Evolutionary conservation across 2,113 vertebrate species (phyloP), one percentile per base, ranked within the genome.

Genomic region (Lophochroa leadbeateri): DNA sequence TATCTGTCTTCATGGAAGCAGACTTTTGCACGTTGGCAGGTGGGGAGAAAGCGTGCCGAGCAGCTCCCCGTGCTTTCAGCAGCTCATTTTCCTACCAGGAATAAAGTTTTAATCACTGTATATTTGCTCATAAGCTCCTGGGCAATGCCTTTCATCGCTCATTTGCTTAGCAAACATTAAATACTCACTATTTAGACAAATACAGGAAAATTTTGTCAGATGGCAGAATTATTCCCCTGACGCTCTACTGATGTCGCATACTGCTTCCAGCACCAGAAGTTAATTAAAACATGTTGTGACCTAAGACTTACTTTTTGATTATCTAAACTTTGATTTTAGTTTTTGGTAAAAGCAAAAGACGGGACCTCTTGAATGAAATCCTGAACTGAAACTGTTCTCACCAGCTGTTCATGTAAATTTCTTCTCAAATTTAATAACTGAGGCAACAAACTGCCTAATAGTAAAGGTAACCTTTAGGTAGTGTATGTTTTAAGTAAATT

Each of bases 201-300:
- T 43, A 77, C 2, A 47, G 15, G 47, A 52, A 49, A 41, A 57
- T 19, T 71, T 43, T 69, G 35, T 90, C 57, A 67, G 72, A 27
- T 81, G 52, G 58, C 43, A 67, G 23, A 81, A 60, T 81, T 68
- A 33, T 77, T 92, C 53, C 49, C 21, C 16, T 43, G 58, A 53
- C 0, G 2, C 6, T 49, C 41, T 37, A 3, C 12, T 80, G 43
- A 43, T 80, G 47, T 72, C 2, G 0, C 20, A 21, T 43, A 61
- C 19, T 57, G 31, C 27, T 64, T 16, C 41, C 39, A 53, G n/a
- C 20, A 82, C 20, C 24, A 74, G 44, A 80, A 88, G 11, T 64
- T 88, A 81, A 52, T 68, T 87, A 63, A 87, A 90, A 28, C 10
- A 11, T 37, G 27, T 68, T 53, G 52, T 81, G 47, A 41, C 60